Base-by-base conservation (phyloP, 2,888 invertebrate species). In the Drosophila stalkeri region DNA sequence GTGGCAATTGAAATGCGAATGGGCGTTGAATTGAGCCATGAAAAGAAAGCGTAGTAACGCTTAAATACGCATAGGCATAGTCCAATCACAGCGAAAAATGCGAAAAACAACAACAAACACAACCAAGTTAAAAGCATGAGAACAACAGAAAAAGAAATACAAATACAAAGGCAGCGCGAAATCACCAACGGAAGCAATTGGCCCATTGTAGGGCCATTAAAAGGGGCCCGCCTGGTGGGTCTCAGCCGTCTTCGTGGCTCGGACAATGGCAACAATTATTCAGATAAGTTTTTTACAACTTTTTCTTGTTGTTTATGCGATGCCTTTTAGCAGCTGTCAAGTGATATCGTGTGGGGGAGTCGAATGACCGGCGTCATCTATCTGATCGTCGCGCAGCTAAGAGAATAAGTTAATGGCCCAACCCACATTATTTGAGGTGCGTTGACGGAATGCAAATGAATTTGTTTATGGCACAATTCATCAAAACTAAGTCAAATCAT, bases 21-120 rank as follows among this genome's bases (percentile, higher is more conserved):
- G 82, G 85, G 79, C 86, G 89, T 84, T 81, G 84, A 86, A 86
- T 88, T 86, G 81, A 79, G 89, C 82, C 82, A 86, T 89, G 80
- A 86, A 86, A 82, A 67, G 66, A 71, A 74, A 78, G 67, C 72
- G 49, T 49, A 67, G 56, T 55, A 46, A 33, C 54, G 73, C 72
- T 76, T 76, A 76, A 85, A 73, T 76, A 72, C 74, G 71, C 68
- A 85, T 55, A 59, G 61, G 18, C 66, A 59, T 63, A 57, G 79
- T 49, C 75, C 41, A 76, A 72, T 49, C 56, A 39, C 46, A 39
- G 37, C 44, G 35, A 9, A 37, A 20, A n/a, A 33, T 11, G 33
- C 33, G 9, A 39, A 41, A n/a, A 1, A n/a, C 2, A n/a, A n/a
- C 7, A 18, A 20, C 11, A 31, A n/a, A 31, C n/a, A 37, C 31